Base-by-base conservation (phyloP, 2,113 vertebrate species). In the Bagarius yarrelli region DNA sequence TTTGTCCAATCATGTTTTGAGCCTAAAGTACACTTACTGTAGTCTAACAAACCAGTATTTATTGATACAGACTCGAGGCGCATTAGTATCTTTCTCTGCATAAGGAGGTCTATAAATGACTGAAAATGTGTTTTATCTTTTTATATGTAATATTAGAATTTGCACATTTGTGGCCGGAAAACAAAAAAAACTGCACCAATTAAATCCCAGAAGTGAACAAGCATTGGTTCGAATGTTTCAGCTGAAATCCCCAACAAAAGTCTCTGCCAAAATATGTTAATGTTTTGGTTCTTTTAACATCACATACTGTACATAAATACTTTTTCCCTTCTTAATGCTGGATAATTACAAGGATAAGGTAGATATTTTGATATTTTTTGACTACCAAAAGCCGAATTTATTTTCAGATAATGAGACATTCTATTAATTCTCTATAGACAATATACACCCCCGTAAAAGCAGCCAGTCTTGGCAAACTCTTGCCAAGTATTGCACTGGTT, bases 401-500 rank as follows among this genome's bases (percentile, higher is more conserved):
- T 16, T 32, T 63, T 19, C 61, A 34, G 25, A 30, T 61, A 61
- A 61, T 61, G 59, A 30, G 59, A 30, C 59, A 25, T 30, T 6
- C 5, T 18, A 61, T 61, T 61, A 61, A 30, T 61, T 16, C 59
- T 61, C 59, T 25, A 30, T 61, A 5, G 25, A 30, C 59, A 12
- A 61, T 61, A 61, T 61, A 61, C 59, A 61, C 25, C 25, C 25
- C 59, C n/a, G 16, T 61, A 61, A 61, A 61, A 61, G 27, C 59
- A 61, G 61, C 23, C 8, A 57, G 21, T 63, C 61, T 63, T 63
- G 30, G 30, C 0, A 16, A 34, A 34, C 27, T 32, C 15, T 63
- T 63, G 61, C 61, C 30, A 63, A 34, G 61, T 34, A 63, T 34
- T 61, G 60, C 60, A 61, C 60, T 61, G 14, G 13, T 12, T 60